Conservation (phyloP, 1,140 invertebrate genomes). For the Elymnias hypermnestra region DNA sequence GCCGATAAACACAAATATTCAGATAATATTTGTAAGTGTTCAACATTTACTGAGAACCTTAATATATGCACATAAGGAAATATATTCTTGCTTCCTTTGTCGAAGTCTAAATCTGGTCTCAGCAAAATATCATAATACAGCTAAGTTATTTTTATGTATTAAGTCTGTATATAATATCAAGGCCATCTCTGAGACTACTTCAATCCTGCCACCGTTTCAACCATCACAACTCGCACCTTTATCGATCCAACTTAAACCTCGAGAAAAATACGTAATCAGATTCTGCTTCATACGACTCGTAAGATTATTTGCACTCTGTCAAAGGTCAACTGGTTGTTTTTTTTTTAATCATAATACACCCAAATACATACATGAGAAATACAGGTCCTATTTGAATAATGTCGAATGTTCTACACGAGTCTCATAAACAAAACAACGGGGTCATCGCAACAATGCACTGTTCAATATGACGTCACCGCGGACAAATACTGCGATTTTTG, state of each 20-base stretch:
- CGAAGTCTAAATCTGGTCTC: too few species aligned
- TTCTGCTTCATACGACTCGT: not conserved
- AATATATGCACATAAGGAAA: too few species aligned
- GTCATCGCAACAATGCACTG: constrained; percentile 35
- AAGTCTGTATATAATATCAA: not conserved
- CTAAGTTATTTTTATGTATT: not conserved
- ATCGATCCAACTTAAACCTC: not conserved
- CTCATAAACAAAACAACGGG: constrained; percentile 26
- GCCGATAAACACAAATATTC: too few species aligned
- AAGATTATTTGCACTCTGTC: constrained; percentile 5
- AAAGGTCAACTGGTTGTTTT: constrained; percentile 1
- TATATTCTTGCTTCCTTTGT: too few species aligned
- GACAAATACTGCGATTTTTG: constrained; percentile 20
- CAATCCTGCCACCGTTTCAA: not conserved
- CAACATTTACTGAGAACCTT: too few species aligned
- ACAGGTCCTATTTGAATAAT: constrained; percentile 9
- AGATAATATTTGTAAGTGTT: too few species aligned
- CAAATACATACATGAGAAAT: constrained; percentile 2
- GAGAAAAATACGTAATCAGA: not conserved
- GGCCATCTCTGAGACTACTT: constrained; percentile 1
- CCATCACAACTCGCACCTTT: not conserved
- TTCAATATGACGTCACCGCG: constrained; percentile 23
- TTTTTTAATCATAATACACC: not conserved
- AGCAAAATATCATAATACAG: not conserved
- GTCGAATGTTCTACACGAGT: constrained; percentile 23